phyloP scores from a whole-genome alignment of 23 tunicate genomes.

The Halocynthia roretzi region DNA sequence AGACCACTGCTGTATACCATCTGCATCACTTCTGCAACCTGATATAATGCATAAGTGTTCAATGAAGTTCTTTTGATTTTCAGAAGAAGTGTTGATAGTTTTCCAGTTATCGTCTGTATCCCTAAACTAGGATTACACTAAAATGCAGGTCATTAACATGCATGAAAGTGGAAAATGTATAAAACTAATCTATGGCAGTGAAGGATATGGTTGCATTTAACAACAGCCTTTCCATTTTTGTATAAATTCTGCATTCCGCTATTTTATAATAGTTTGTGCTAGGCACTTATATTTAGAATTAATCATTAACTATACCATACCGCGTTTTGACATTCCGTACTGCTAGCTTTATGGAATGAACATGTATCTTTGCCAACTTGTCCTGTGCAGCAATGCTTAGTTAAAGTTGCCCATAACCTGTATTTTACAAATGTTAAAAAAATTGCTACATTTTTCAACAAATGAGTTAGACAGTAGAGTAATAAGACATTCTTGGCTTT shows the following conservation, averaged over 20 bases:
- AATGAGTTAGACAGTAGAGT: background rate
- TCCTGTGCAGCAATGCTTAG: slow-evolving; percentile 33
- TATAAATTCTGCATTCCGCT: too few species aligned
- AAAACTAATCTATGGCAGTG: too few species aligned
- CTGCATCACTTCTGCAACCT: slow-evolving; percentile 59
- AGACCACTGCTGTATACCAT: slow-evolving; percentile 61
- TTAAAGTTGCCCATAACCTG: slow-evolving; percentile 38
- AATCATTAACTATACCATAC: too few species aligned
- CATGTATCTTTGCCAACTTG: slow-evolving; percentile 23
- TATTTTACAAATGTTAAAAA: background rate
- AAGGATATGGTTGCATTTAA: too few species aligned
- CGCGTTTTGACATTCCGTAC: too few species aligned
- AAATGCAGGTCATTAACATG: too few species aligned
- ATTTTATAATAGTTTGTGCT: too few species aligned
- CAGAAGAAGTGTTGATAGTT: background rate
- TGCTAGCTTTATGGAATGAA: slow-evolving; percentile 7
- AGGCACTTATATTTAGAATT: too few species aligned
- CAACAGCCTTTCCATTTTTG: too few species aligned
- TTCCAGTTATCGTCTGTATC: background rate
- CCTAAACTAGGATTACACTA: too few species aligned
- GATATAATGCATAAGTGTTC: background rate
- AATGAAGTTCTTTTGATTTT: background rate
- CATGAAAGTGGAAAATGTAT: too few species aligned
- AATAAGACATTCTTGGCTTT: too few species aligned
- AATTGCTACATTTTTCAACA: background rate